phyloP scores from a whole-genome alignment of 2,888 invertebrate species.

The Pimpla rufipes region DNA sequence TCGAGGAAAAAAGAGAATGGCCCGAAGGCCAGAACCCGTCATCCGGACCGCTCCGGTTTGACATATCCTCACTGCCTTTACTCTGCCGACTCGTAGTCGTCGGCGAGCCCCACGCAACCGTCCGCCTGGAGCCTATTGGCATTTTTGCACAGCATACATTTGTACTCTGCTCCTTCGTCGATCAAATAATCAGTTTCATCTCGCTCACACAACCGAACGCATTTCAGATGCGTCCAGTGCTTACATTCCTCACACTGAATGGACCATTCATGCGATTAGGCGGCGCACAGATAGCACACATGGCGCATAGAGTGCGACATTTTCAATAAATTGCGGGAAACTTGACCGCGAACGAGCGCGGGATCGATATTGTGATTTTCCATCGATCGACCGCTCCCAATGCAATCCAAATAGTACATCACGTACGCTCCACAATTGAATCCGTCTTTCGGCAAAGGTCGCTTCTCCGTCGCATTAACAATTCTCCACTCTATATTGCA shows the following conservation, averaged over 20 bases:
- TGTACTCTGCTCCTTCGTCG: too few species aligned
- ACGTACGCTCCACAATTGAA: too few species aligned
- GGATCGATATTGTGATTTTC: conserved; percentile 8
- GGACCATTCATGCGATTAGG: neutral
- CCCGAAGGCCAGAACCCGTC: too few species aligned
- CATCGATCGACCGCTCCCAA: neutral
- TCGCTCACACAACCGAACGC: neutral
- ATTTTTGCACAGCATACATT: neutral
- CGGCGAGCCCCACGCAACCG: too few species aligned
- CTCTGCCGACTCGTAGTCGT: neutral
- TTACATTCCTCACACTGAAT: neutral
- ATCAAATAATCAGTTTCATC: too few species aligned
- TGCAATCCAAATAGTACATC: too few species aligned
- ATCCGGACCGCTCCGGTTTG: too few species aligned
- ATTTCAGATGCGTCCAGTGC: neutral
- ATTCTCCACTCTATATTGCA: conserved; percentile 9
- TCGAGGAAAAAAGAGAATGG: too few species aligned
- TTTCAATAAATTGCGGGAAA: neutral
- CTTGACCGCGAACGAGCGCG: neutral
- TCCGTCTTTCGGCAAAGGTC: neutral
- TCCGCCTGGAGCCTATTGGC: neutral
- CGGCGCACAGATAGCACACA: neutral
- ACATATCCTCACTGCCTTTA: too few species aligned
- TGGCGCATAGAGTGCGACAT: conserved; percentile 1
- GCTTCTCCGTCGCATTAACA: neutral